Evolutionary conservation across 2,888 invertebrate species (phyloP).

Genomic region (Lasioglossum villosulum): DNA sequence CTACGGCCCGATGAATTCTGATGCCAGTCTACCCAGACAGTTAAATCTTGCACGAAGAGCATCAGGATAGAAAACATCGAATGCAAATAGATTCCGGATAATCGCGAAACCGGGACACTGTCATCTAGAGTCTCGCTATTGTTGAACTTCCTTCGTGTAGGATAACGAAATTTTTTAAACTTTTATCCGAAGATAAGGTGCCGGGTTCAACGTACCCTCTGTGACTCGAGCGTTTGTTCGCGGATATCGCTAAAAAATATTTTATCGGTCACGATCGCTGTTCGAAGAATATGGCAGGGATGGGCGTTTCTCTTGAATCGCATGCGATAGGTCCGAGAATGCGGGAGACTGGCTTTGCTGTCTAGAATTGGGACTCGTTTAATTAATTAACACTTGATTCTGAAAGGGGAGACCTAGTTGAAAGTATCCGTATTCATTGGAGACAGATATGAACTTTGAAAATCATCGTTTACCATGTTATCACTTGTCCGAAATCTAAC

Average conservation of each 20-base stretch:
- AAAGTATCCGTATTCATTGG: no score
- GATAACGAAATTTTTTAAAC: not conserved
- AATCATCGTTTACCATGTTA: no score
- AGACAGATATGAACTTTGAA: no score
- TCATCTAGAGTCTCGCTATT: not conserved
- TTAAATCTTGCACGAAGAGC: not conserved
- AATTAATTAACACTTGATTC: not conserved
- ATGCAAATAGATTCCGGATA: not conserved
- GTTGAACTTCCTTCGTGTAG: not conserved
- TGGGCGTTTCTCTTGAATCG: no score
- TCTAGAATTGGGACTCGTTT: not conserved
- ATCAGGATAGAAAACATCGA: not conserved
- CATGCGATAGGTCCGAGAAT: not conserved
- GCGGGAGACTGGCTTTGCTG: not conserved
- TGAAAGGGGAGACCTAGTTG: no score
- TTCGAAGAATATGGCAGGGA: not conserved
- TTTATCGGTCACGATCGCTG: not conserved
- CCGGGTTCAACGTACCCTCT: not conserved
- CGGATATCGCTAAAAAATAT: not conserved
- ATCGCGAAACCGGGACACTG: not conserved
- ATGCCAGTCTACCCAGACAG: not conserved
- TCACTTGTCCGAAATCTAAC: no score
- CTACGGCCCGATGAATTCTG: not conserved
- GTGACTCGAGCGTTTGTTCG: not conserved
- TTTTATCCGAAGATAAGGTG: not conserved